These are phyloP conservation scores for Stenurella melanura DNA, from an alignment of 2,888 invertebrate species.

Conservation along the genomic window DNA sequence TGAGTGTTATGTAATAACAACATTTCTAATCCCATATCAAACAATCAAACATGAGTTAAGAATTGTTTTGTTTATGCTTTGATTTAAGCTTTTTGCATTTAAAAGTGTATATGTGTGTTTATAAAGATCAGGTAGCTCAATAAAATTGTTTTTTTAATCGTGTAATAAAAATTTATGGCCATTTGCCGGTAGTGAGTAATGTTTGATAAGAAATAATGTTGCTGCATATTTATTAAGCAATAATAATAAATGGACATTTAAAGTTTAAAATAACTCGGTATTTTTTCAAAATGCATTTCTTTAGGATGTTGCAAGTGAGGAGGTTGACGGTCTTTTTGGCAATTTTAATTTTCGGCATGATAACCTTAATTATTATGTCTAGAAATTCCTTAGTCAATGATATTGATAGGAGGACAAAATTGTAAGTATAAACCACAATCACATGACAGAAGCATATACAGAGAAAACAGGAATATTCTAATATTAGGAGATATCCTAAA, in stretches of 20 bases:
- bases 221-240: not conserved
- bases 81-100: too few species aligned
- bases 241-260: constrained; percentile 15
- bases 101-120: too few species aligned
- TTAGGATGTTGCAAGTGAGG: constrained; percentile 36
- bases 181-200: not conserved
- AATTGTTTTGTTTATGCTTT: too few species aligned
- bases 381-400: constrained; percentile 43
- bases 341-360: constrained; percentile 36
- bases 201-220: not conserved
- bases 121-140: not conserved
- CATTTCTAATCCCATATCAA: too few species aligned
- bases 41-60: too few species aligned
- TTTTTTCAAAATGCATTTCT: constrained; percentile 27
- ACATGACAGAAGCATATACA: not conserved
- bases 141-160: not conserved
- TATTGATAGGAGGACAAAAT: constrained; percentile 47
- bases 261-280: not conserved
- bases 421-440: constrained; percentile 45
- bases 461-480: not conserved
- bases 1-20: too few species aligned
- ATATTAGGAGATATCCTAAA: too few species aligned
- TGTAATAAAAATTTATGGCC: not conserved
- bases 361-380: constrained; percentile 44
- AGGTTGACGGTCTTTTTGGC: constrained; percentile 34